A percentile compares a stretch with the other conserved stretches of the same genome.
Evolutionary conservation across 2,113 vertebrate species (phyloP).

Genomic region (Sinocyclocheilus anshuiensis): DNA sequence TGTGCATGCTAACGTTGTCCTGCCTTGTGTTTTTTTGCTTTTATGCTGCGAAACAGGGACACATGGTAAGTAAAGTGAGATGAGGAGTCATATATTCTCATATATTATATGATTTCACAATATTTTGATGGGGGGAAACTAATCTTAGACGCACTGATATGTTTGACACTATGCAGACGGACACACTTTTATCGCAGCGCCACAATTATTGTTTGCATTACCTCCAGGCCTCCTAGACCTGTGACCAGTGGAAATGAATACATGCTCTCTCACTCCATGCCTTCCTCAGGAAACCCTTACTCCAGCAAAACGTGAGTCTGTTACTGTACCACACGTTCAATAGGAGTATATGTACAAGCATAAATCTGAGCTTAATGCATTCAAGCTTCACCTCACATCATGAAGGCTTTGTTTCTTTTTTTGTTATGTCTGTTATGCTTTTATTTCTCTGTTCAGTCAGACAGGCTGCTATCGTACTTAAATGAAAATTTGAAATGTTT

Average conservation of each 20-base stretch:
- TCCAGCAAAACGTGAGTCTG: slow-evolving; percentile 93
- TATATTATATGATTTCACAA: background rate
- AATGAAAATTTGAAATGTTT: background rate
- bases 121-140: background rate
- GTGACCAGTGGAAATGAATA: slow-evolving; percentile 91
- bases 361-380: no score
- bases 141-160: background rate
- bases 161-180: background rate
- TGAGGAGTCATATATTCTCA: background rate
- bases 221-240: slow-evolving; percentile 91
- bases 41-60: slow-evolving; percentile 47
- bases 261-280: slow-evolving; percentile 93
- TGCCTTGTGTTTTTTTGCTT: background rate
- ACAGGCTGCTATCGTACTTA: no score
- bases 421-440: no score
- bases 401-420: no score
- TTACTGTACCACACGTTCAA: background rate
- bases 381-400: no score
- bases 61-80: slow-evolving; percentile 52
- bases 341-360: background rate
- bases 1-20: slow-evolving; percentile 1
- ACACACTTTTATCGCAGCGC: background rate
- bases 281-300: slow-evolving; percentile 94
- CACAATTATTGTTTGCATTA: slow-evolving; percentile 42
- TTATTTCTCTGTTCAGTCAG: no score